Percentiles rank a stretch among this genome's conserved stretches.
These are phyloP conservation scores for Homarus americanus DNA, from an alignment of 1,140 invertebrate genomes.

Conservation along the genomic window DNA sequence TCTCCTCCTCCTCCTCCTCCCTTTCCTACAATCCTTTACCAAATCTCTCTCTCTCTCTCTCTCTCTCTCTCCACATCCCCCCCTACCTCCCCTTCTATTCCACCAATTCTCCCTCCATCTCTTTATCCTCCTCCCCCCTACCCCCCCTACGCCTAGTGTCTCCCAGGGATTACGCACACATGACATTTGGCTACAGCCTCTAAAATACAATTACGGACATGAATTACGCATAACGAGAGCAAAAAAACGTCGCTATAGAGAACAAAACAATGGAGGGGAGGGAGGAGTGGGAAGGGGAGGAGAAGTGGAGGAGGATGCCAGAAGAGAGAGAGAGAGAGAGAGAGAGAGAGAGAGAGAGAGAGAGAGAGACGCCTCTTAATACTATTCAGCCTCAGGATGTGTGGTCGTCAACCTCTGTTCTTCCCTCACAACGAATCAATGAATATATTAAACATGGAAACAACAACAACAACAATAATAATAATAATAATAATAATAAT, in stretches of 20 bases:
- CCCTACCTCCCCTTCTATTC: too few species aligned
- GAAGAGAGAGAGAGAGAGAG: neutral
- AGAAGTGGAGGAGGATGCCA: neutral
- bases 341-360: neutral
- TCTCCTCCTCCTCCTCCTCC: neutral
- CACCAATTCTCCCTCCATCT: too few species aligned
- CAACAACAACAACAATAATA: too few species aligned
- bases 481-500: too few species aligned
- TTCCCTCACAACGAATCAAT: too few species aligned
- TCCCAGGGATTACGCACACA: conserved; percentile 3
- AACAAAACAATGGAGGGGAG: neutral
- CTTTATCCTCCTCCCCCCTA: too few species aligned
- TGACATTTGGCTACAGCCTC: conserved; percentile 13
- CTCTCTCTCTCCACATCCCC: too few species aligned
- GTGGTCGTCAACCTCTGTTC: too few species aligned
- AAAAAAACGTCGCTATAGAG: neutral
- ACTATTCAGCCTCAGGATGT: too few species aligned
- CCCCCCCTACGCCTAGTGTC: neutral
- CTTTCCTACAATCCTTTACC: too few species aligned
- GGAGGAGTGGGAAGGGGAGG: neutral
- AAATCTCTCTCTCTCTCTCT: too few species aligned
- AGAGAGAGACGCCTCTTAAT: neutral
- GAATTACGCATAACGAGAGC: conserved; percentile 22
- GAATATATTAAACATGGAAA: too few species aligned
- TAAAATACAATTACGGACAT: conserved; percentile 11